Percentiles rank a stretch among this genome's conserved stretches.
Conservation (phyloP, 1,140 invertebrate species). For the Lasaia peninsularis region DNA sequence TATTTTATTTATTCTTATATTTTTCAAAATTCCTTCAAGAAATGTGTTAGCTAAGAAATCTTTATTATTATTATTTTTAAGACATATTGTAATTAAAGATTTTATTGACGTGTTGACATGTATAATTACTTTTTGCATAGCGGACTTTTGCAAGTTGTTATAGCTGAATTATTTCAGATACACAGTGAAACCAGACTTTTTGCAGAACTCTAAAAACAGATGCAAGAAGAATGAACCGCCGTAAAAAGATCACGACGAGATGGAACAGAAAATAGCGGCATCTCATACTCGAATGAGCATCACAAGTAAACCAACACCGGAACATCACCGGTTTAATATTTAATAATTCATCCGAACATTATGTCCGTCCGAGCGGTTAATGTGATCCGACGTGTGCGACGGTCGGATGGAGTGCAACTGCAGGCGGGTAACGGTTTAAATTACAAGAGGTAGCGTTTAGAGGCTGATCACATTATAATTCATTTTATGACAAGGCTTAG, state of each 20-base stretch:
- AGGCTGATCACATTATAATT: too few species aligned
- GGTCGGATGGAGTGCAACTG: slow-evolving; percentile 18
- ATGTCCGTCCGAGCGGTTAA: slow-evolving; percentile 46
- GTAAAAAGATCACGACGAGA: not conserved
- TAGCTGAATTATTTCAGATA: too few species aligned
- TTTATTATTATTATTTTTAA: too few species aligned
- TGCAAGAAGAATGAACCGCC: not conserved
- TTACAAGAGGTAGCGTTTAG: slow-evolving; percentile 17
- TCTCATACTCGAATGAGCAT: slow-evolving; percentile 16
- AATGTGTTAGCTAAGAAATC: too few species aligned
- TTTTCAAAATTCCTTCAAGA: too few species aligned
- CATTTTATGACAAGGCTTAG: too few species aligned
- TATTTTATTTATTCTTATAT: too few species aligned
- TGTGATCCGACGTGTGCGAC: slow-evolving; percentile 42
- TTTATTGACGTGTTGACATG: too few species aligned
- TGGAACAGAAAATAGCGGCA: slow-evolving; percentile 16
- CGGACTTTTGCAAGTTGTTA: too few species aligned
- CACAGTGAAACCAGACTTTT: not conserved
- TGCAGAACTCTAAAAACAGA: not conserved
- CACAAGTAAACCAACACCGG: slow-evolving; percentile 41
- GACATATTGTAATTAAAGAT: too few species aligned
- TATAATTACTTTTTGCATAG: too few species aligned
- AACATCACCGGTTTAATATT: slow-evolving; percentile 47
- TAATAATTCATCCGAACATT: slow-evolving; percentile 56
- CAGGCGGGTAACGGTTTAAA: slow-evolving; percentile 17